Conservation (phyloP, 2,797 vertebrate genomes). For the Myripristis jacobus region DNA sequence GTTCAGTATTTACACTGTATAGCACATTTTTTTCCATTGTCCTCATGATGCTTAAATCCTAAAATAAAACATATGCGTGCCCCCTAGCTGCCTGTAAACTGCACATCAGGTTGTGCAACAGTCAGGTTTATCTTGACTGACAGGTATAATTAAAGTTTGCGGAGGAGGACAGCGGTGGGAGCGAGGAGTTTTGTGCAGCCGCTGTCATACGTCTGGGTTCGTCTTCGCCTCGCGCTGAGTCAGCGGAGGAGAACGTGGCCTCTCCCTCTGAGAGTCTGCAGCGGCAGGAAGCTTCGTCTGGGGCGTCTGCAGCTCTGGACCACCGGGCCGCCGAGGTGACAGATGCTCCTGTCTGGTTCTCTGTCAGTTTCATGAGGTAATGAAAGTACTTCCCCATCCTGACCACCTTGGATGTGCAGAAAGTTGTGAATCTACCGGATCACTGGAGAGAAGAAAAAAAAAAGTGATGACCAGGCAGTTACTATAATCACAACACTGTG, state of each 20-base stretch:
- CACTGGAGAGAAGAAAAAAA: not conserved
- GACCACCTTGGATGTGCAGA: not conserved
- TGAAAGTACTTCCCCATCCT: slow-evolving; percentile 13
- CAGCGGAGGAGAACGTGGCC: slow-evolving; percentile 28
- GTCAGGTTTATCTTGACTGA: slow-evolving; percentile 23
- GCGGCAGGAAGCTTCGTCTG: slow-evolving; percentile 33
- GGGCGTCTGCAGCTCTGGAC: not conserved
- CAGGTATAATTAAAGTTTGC: slow-evolving; percentile 41
- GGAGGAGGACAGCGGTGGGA: slow-evolving; percentile 31
- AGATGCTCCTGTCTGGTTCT: slow-evolving; percentile 23
- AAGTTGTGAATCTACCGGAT: not conserved
- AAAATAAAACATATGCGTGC: not conserved
- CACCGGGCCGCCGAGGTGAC: slow-evolving; percentile 9
- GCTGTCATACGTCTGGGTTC: slow-evolving; percentile 37
- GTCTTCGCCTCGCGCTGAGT: slow-evolving; percentile 27
- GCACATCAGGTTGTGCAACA: slow-evolving; percentile 62
- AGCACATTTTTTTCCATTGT: no score
- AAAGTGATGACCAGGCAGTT: not conserved
- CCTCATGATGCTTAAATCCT: not conserved
- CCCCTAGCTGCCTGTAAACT: slow-evolving; percentile 12
- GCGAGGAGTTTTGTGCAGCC: slow-evolving; percentile 14
- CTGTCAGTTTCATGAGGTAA: slow-evolving; percentile 35
- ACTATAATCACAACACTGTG: not conserved
- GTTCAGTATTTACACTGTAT: no score
- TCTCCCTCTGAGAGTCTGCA: slow-evolving; percentile 21